Base-by-base conservation (phyloP, 1,140 invertebrate species). In the Oncopeltus fasciatus region DNA sequence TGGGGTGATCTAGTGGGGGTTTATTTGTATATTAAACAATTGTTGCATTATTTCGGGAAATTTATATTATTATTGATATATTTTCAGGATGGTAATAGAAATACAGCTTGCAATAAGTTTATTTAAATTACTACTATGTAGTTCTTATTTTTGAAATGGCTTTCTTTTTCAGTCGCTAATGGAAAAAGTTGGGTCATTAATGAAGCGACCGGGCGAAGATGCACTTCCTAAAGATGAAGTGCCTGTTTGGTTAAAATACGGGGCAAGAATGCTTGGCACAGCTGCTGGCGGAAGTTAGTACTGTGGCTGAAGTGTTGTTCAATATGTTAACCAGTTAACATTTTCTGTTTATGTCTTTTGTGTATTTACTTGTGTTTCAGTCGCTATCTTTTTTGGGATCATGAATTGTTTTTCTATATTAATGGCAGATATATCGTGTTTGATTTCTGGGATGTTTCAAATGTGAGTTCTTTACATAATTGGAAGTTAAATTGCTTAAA, bases 171-270 rank as follows among this genome's bases (percentile, higher is more conserved):
- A 88, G 86, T 88, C 86, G 68, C 80, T 88, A 68, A 77, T 81
- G 63, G 86, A 88, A 69, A 89, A 88, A 79, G 76, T 89, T 68
- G 77, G 81, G 51, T 79, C 82, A 67, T 77, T 89, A 62, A 83
- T 88, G 83, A 79, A 84, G 63, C 78, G 84, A 66, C 86, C 87
- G 58, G 85, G 85, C 65, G 82, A 85, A 72, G 84, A 86, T 72
- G 81, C 80, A 66, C 77, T 75, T 58, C 75, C 80, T 64, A 86
- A 86, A 77, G 87, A 89, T 74, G 87, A 90, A 74, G 81, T 85
- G 63, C 86, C 89, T 65, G 90, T 87, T 87, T 92, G 86, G 83
- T 80, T 92, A 76, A 90, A 89, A 73, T 92, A 90, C 76, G 86
- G 81, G 70, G 88, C 83, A 61, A 82, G 90, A 72, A 82, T 81